Percentiles rank a stretch among this genome's conserved stretches.
Evolutionary conservation across 2,888 invertebrate species (phyloP).

Genomic region (Cheilosia urbana): DNA sequence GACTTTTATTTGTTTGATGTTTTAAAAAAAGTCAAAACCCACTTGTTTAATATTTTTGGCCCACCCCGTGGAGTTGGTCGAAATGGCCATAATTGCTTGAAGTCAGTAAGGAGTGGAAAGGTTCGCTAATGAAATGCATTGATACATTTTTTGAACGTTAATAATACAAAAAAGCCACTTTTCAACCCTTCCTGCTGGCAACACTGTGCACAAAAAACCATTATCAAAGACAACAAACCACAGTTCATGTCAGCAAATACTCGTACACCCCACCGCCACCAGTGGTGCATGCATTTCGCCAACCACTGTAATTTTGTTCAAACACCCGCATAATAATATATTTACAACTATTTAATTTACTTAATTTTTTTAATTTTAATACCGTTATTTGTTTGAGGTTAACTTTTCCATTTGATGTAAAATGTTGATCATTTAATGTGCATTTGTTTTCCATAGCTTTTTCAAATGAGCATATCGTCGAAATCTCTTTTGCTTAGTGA

Average conservation of each 20-base stretch:
- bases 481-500: conserved; percentile 28
- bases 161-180: too few species aligned
- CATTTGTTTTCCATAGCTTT: conserved; percentile 65
- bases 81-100: too few species aligned
- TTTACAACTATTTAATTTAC: conserved; percentile 27
- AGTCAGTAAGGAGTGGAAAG: too few species aligned
- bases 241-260: conserved; percentile 3
- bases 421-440: conserved; percentile 76
- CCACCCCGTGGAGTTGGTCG: too few species aligned
- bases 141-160: too few species aligned
- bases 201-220: background rate
- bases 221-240: background rate
- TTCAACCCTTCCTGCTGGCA: background rate
- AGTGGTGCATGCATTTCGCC: conserved; percentile 1
- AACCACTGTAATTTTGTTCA: conserved; percentile 16
- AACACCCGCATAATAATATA: background rate
- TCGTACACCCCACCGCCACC: background rate
- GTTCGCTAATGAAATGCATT: too few species aligned
- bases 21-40: too few species aligned
- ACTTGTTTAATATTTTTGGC: too few species aligned
- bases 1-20: too few species aligned
- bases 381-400: conserved; percentile 76
- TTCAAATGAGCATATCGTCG: conserved; percentile 37
- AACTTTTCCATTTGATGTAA: conserved; percentile 77
- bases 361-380: conserved; percentile 48